Percentiles rank a stretch among this genome's conserved stretches.
Evolutionary conservation across 2,113 vertebrate species (phyloP).

Genomic region (Edolisoma coerulescens): DNA sequence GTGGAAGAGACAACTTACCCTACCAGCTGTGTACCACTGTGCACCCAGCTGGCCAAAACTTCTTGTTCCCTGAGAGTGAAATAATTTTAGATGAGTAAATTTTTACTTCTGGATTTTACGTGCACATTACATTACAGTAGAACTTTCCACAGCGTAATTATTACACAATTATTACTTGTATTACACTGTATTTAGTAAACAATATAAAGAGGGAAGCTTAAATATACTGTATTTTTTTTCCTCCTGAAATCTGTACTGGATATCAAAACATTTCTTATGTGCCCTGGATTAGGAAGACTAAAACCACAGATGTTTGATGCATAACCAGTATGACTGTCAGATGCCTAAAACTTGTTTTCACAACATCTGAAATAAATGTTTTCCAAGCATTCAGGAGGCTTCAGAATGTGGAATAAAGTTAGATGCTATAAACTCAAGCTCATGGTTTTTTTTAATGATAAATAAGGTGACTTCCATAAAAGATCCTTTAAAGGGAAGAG

Average conservation of each 20-base stretch:
- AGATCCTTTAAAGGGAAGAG: background rate
- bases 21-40: background rate
- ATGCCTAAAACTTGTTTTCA: background rate
- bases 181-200: background rate
- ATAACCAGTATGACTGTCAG: background rate
- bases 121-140: background rate
- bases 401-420: constrained; percentile 54
- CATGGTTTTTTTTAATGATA: background rate
- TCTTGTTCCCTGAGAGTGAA: background rate
- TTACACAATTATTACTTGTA: background rate
- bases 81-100: background rate
- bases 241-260: background rate
- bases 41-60: background rate
- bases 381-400: constrained; percentile 13
- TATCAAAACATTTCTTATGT: background rate
- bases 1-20: background rate
- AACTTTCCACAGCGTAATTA: background rate
- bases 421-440: background rate
- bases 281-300: background rate
- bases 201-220: background rate
- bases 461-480: background rate
- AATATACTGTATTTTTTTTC: constrained; percentile 28
- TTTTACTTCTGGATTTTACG: background rate
- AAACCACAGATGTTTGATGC: background rate
- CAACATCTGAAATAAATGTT: background rate